Evolutionary conservation across 1,140 invertebrate species (phyloP), one percentile per base, ranked within the genome.

Genomic region (Acarapis woodi): DNA sequence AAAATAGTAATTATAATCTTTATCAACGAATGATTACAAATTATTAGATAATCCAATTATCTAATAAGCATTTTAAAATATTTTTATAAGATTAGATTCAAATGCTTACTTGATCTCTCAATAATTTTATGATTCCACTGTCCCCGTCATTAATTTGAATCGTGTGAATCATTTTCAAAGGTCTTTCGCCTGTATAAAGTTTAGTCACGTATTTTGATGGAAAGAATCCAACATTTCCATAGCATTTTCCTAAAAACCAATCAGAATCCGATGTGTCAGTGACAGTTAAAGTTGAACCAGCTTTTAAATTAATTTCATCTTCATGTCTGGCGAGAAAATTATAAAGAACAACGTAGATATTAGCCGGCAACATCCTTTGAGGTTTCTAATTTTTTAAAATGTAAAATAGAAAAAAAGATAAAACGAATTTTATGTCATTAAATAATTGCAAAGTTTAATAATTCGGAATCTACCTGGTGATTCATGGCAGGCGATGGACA

Each of bases 211-310:
- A 90, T 46, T 82, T 85, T 31, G 79, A 83, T 2, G 82, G 83
- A 51, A 90, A 88, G 55, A 75, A 88, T 16, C 82, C 83, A n/a
- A 73, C 65, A 47, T 71, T 68, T 12, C 80, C 79, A 36, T 85
- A 61, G 48, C 78, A 85, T 56, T 87, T 87, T 21, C 82, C 83
- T 59, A 58, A 56, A 83, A 83, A 93, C 85, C 85, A 93, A 49
- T 90, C 80, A 12, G 73, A 74, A 55, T 88, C 80, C 0, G 77
- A 75, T 22, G 76, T 85, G 49, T 88, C 82, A 33, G 80, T 82
- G 12, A 90, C 82, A 3, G 76, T 87, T 18, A 90, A 71, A 54
- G 85, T 85, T 58, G 82, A 83, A 3, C 85, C 83, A 32, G 85
- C 80, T 55, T 83, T 88, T 3, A 93, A 62, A 53, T 90, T 82